Evolutionary conservation across 2,113 vertebrate species (phyloP).

Genomic region (Lampris megalopsis): DNA sequence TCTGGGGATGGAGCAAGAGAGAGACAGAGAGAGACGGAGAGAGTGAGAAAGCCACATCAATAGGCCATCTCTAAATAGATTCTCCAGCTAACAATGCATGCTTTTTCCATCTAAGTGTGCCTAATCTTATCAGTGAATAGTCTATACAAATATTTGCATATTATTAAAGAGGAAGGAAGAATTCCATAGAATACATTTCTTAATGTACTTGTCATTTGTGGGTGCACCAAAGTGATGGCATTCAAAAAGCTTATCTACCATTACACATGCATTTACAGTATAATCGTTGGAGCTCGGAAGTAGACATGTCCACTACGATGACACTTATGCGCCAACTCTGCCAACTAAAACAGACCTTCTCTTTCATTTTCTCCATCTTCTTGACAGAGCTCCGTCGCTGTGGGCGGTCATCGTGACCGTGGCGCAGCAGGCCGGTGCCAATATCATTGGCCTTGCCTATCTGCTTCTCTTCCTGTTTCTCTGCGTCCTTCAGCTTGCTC

Average conservation of each 20-base stretch:
- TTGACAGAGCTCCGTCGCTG: constrained; percentile 95
- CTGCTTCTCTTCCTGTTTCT: constrained; percentile 98
- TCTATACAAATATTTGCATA: constrained; percentile 12
- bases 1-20: constrained; percentile 79
- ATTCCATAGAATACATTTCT: not conserved
- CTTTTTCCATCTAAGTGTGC: not conserved
- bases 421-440: constrained; percentile 88
- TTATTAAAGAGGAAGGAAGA: not conserved
- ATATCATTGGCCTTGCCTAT: constrained; percentile 93
- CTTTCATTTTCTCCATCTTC: constrained; percentile 91
- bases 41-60: constrained; percentile 44
- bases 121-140: constrained; percentile 17
- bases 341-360: constrained; percentile 76
- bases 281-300: not conserved
- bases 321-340: not conserved
- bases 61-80: constrained; percentile 38
- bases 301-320: not conserved
- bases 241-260: not conserved
- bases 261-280: constrained; percentile 7
- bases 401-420: constrained; percentile 91
- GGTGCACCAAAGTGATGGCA: not conserved
- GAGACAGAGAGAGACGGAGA: constrained; percentile 34
- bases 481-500: constrained; percentile 97
- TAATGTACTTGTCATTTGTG: constrained; percentile 1
- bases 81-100: constrained; percentile 44